Evolutionary conservation across 2,888 invertebrate species (phyloP).

Genomic region (Harpalus rufipes): DNA sequence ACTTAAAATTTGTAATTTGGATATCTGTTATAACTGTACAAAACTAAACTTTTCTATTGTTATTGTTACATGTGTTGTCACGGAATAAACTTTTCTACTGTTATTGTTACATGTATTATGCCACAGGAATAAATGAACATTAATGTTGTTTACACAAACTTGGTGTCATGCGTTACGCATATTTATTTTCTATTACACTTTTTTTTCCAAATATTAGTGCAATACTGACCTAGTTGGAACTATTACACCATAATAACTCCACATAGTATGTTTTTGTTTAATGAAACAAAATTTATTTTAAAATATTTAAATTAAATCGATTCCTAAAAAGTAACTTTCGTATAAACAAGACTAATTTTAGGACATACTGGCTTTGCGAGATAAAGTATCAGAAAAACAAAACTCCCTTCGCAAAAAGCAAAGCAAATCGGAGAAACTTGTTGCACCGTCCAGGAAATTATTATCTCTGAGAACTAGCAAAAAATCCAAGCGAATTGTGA

Average conservation of each 20-base stretch:
- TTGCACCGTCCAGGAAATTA: slow-evolving; percentile 56
- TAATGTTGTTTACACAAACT: too few relatives aligned
- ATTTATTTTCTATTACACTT: background rate
- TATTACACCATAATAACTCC: slow-evolving; percentile 9
- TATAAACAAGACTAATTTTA: slow-evolving; percentile 55
- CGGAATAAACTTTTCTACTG: too few relatives aligned
- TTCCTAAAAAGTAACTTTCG: slow-evolving; percentile 19
- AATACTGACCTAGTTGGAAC: background rate
- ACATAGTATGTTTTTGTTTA: background rate
- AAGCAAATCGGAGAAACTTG: slow-evolving; percentile 58
- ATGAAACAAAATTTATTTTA: slow-evolving; percentile 3
- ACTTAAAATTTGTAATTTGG: too few relatives aligned
- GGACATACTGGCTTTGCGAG: slow-evolving; percentile 54
- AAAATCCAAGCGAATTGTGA: slow-evolving; percentile 61
- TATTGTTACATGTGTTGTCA: too few relatives aligned
- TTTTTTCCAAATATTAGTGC: background rate
- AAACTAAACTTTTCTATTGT: too few relatives aligned
- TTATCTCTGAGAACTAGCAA: slow-evolving; percentile 38
- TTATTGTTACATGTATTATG: too few relatives aligned
- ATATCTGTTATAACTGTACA: too few relatives aligned
- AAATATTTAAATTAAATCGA: slow-evolving; percentile 29
- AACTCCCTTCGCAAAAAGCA: slow-evolving; percentile 47
- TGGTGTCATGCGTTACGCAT: background rate
- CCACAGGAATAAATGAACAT: too few relatives aligned
- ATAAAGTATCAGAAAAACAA: slow-evolving; percentile 56